A percentile compares a stretch with the other conserved stretches of the same genome.
phyloP scores from a whole-genome alignment of 2,888 invertebrate species.

The Xestoiulus laeticollis region DNA sequence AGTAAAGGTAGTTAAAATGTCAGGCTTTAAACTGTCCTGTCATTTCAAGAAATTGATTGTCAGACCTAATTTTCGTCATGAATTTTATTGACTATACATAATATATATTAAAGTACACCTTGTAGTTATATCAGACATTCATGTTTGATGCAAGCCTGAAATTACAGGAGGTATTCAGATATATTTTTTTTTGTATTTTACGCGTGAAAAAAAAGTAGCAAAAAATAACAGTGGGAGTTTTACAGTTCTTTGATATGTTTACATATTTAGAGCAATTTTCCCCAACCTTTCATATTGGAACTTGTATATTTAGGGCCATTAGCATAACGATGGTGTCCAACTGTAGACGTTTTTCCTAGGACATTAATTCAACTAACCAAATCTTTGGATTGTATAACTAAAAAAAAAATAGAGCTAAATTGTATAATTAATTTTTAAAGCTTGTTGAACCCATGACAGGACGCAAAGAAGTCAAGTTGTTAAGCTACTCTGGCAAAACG shows the following conservation, averaged over 20 bases:
- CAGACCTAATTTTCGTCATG: background rate
- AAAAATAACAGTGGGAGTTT: conserved; percentile 1
- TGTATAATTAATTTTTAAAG: conserved; percentile 20
- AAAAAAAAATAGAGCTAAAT: conserved; percentile 27
- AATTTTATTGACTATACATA: conserved; percentile 37
- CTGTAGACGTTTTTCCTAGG: background rate
- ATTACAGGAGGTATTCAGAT: background rate
- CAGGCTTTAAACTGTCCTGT: background rate
- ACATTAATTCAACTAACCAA: background rate
- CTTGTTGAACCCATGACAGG: background rate
- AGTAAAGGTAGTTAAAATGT: background rate
- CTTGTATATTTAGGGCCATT: background rate
- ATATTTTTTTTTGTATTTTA: conserved; percentile 1
- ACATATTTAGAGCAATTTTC: conserved; percentile 31
- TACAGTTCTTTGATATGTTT: conserved; percentile 9
- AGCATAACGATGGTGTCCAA: conserved; percentile 30
- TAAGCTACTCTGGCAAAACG: background rate
- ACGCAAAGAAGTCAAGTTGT: background rate
- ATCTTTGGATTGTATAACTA: background rate
- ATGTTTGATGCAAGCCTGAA: background rate
- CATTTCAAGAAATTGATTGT: background rate
- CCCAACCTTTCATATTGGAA: conserved; percentile 20
- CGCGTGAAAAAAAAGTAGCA: background rate
- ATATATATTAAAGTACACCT: conserved; percentile 14
- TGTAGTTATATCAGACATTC: background rate